phyloP scores from a whole-genome alignment of 2,113 vertebrate genomes.

The Pyrgilauda ruficollis region DNA sequence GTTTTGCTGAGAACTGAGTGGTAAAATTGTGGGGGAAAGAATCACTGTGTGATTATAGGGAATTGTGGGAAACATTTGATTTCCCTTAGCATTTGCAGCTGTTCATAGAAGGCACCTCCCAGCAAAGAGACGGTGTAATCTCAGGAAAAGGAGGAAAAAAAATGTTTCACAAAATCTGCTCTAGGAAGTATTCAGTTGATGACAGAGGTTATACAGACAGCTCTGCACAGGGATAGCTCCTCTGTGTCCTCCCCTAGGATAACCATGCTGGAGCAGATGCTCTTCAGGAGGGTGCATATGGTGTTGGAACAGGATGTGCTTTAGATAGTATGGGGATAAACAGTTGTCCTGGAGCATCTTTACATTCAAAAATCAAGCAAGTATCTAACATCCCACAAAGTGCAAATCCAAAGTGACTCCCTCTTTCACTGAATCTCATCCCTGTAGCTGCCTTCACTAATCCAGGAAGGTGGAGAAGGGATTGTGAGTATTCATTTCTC shows the following conservation, averaged over 20 bases:
- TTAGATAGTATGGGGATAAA: neutral
- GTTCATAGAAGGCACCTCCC: neutral
- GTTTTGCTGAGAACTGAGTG: neutral
- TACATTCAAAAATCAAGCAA: neutral
- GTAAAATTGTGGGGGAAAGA: neutral
- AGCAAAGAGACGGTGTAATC: neutral
- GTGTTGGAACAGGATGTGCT: neutral
- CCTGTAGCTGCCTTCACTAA: neutral
- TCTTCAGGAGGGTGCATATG: neutral
- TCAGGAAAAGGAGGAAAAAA: neutral
- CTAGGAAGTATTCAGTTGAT: neutral
- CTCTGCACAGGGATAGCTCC: neutral
- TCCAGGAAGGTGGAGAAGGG: neutral
- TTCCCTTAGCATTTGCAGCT: neutral
- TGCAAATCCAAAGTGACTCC: neutral
- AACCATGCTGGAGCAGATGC: neutral
- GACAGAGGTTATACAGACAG: neutral
- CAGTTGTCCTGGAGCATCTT: neutral
- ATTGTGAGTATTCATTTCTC: neutral
- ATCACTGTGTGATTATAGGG: neutral
- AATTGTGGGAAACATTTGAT: neutral
- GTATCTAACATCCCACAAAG: neutral
- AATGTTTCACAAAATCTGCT: neutral
- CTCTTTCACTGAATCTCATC: neutral
- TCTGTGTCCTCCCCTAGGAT: neutral